Evolutionary conservation across 2,113 vertebrate genomes (phyloP).

Genomic region (Phylloscopus whistleri): DNA sequence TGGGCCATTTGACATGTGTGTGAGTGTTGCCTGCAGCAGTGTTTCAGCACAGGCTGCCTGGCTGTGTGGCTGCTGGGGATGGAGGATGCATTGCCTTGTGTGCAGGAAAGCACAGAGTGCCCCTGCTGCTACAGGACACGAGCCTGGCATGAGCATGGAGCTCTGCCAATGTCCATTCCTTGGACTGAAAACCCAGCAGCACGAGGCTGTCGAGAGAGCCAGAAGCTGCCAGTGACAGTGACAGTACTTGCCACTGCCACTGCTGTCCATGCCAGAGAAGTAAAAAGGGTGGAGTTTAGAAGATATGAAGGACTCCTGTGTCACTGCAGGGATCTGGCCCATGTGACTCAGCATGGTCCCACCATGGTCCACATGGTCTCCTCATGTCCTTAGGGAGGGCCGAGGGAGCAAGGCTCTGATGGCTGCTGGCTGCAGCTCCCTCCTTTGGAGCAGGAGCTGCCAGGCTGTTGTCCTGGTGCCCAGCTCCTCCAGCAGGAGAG

Average conservation of each 20-base stretch:
- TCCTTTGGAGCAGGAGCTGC: neutral
- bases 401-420: neutral
- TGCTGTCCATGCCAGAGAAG: neutral
- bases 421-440: neutral
- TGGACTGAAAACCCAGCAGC: fast-evolving
- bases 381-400: neutral
- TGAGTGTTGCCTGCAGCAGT: fast-evolving
- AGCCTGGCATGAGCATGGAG: fast-evolving
- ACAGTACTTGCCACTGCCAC: neutral
- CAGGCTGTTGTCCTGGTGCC: neutral
- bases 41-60: fast-evolving
- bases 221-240: neutral
- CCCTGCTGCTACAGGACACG: neutral
- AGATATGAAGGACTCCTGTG: fast-evolving
- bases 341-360: too few relatives aligned
- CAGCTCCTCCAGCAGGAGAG: neutral
- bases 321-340: too few relatives aligned
- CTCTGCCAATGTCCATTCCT: fast-evolving
- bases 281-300: too few relatives aligned
- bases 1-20: fast-evolving
- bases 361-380: neutral
- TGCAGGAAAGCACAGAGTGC: fast-evolving
- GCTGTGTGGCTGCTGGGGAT: neutral
- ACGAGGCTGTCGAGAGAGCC: neutral
- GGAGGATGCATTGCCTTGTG: fast-evolving